phyloP scores from a whole-genome alignment of 2,888 invertebrate species.

The Andrena trimmerana region DNA sequence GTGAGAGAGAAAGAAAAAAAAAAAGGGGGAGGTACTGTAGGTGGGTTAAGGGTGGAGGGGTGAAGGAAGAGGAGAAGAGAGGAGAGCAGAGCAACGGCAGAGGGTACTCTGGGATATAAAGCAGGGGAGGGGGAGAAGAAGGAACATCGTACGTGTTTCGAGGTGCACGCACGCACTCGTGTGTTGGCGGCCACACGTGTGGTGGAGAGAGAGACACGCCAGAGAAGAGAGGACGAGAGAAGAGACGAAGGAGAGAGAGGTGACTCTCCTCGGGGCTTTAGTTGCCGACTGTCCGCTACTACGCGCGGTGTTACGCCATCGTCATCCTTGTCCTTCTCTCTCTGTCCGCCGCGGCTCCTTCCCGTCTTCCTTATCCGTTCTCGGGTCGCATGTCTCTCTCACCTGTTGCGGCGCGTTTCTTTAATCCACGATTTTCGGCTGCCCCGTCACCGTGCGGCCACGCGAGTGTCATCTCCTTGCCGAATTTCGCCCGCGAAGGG shows the following conservation, averaged over 20 bases:
- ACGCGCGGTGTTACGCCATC: constrained; percentile 77
- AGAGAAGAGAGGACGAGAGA: constrained; percentile 70
- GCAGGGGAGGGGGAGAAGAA: constrained; percentile 42
- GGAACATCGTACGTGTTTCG: constrained; percentile 59
- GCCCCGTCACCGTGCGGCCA: constrained; percentile 24
- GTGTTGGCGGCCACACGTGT: constrained; percentile 68
- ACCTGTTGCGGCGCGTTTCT: constrained; percentile 75
- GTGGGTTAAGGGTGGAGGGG: constrained; percentile 58
- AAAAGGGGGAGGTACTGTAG: constrained; percentile 58
- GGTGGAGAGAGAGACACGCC: constrained; percentile 56
- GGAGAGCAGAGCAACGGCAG: constrained; percentile 24
- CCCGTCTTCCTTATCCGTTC: constrained; percentile 33
- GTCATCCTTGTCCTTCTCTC: constrained; percentile 67
- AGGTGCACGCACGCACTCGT: constrained; percentile 68
- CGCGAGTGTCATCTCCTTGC: constrained; percentile 1
- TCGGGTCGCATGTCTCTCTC: constrained; percentile 60
- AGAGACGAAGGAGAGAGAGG: constrained; percentile 77
- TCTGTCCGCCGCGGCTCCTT: constrained; percentile 38
- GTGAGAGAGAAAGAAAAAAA: constrained; percentile 39
- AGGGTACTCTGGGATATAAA: constrained; percentile 30
- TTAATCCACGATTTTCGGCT: constrained; percentile 52
- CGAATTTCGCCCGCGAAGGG: not conserved
- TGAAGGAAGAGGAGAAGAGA: constrained; percentile 20
- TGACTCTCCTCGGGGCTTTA: constrained; percentile 78
- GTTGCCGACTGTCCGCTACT: constrained; percentile 81